Percentiles rank a stretch among this genome's conserved stretches.
Evolutionary conservation across 2,888 invertebrate species (phyloP).

Genomic region (Pyrgus malvae): DNA sequence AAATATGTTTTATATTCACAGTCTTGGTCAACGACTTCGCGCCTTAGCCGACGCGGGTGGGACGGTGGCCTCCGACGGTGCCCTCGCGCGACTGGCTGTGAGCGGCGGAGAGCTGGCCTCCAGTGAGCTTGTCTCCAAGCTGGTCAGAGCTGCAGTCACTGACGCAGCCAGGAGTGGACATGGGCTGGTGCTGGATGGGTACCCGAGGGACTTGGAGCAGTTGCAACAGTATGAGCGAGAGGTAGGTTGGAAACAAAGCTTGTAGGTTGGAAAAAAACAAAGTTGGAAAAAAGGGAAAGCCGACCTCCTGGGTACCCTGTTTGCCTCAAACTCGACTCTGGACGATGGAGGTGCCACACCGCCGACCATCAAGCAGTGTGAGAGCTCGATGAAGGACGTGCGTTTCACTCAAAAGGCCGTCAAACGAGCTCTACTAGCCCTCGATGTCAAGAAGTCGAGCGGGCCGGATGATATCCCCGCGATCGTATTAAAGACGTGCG

Average conservation of each 20-base stretch:
- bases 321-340: no score
- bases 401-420: no score
- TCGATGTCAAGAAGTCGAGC: no score
- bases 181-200: constrained; percentile 96
- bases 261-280: no score
- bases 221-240: constrained; percentile 93
- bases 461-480: no score
- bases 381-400: no score
- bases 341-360: no score
- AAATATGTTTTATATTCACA: constrained; percentile 42
- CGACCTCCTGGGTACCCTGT: no score
- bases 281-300: no score
- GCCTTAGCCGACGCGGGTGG: constrained; percentile 86
- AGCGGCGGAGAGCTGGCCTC: constrained; percentile 91
- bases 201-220: constrained; percentile 95
- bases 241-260: constrained; percentile 70
- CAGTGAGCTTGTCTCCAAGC: constrained; percentile 87
- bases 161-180: constrained; percentile 81
- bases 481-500: no score
- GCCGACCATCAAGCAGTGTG: no score
- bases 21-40: constrained; percentile 90
- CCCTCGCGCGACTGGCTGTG: constrained; percentile 86
- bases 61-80: constrained; percentile 83
- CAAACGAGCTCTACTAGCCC: no score
- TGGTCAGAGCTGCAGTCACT: constrained; percentile 86